Base-by-base conservation (phyloP, 64 coral and sea anemone genomes). In the Montipora foliosa region DNA sequence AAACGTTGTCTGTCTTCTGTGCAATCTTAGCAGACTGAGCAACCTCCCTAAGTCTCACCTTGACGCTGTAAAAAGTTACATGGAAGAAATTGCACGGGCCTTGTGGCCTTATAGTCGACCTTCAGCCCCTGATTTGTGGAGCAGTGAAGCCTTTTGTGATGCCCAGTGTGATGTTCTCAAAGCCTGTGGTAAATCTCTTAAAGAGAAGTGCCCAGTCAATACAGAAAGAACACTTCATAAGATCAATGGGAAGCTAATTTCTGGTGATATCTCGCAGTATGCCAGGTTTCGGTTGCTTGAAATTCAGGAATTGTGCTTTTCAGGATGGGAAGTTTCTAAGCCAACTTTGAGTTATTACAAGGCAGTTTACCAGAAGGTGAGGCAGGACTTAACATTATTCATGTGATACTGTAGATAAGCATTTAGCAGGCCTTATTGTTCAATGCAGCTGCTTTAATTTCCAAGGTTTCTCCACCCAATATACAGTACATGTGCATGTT, bases 71-170 rank as follows among this genome's bases (percentile, higher is more conserved):
- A 62, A 86, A 50, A 86, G 82, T 68, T 86, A 86, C 47, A n/a
- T 86, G n/a, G 82, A 86, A 72, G 82, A 86, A 44, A 86, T 86
- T 72, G 82, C 82, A 1, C 68, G 82, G 64, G 82, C 82, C 50
- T 67, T 86, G 44, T 86, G 82, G 82, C 82, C 82, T 0, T 86
- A 86, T 15, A 86, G 82, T 20, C 67, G 17, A n/a, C 82, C 82
- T 13, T 51, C 47, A 49, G 82, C 82, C 19, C 82, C 82, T 71
- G 67, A 86, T 70, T 67, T 86, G n/a, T 86, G 82, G 82, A 10
- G 0, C 0, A 86, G 60, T 86, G 82, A 86, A 11, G 82, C 64
- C 19, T 86, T 86, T 86, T 86, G 82, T 22, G 82, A 86, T 50
- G 82, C 82, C 15, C 82, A 86, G 25, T 86, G 82, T 50, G 82